Conservation (phyloP, 2,113 vertebrate genomes). For the Melanotaenia duboulayi region DNA sequence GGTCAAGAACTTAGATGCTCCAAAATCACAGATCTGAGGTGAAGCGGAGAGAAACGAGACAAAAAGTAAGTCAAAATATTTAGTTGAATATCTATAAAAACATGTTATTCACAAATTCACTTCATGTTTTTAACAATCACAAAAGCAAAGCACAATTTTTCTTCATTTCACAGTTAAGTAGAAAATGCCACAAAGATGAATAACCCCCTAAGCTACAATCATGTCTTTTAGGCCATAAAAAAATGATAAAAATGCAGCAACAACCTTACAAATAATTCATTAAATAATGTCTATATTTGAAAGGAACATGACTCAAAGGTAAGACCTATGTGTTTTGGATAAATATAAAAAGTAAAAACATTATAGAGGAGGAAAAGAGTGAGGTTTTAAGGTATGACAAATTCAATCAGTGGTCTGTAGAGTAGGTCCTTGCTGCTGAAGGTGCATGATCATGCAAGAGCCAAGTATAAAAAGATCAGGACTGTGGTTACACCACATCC, state of each 20-base stretch:
- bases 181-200: no score
- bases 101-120: neutral
- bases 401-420: no score
- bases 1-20: conserved; percentile 95
- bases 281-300: neutral
- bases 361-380: no score
- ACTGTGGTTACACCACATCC: neutral
- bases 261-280: neutral
- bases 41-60: neutral
- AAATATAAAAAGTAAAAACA: no score
- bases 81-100: neutral
- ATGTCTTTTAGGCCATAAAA: conserved; percentile 1
- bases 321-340: no score
- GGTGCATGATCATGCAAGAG: no score
- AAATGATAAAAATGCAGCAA: neutral
- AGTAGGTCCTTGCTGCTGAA: no score
- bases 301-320: neutral
- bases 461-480: no score
- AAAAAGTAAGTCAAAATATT: neutral
- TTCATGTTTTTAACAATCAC: no score
- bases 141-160: no score
- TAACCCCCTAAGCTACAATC: neutral
- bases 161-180: no score
- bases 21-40: conserved; percentile 96
- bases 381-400: no score